These are phyloP conservation scores for Bryconaethiops microstoma DNA, from an alignment of 2,797 vertebrate genomes.

Conservation along the genomic window DNA sequence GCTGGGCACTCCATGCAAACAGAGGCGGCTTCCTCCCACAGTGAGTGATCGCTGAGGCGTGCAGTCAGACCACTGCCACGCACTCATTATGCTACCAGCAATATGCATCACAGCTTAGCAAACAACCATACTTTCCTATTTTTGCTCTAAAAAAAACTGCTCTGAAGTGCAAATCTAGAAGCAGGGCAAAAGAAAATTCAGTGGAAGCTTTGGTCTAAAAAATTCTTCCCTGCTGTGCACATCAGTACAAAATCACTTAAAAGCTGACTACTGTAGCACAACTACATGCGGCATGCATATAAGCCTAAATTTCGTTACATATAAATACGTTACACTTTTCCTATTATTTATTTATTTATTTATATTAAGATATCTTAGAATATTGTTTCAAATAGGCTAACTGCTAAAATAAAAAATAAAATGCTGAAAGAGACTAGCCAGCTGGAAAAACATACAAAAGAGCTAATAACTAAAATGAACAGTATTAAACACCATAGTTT, in stretches of 20 bases:
- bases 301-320: no score
- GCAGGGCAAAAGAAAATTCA: not conserved
- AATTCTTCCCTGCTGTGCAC: not conserved
- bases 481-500: not conserved
- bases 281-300: no score
- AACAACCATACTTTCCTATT: not conserved
- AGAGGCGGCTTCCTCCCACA: not conserved
- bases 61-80: conserved; percentile 2
- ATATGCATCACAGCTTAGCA: not conserved
- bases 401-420: no score
- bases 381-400: not conserved
- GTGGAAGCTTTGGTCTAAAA: not conserved
- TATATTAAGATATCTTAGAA: no score
- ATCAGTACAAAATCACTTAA: not conserved
- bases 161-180: not conserved
- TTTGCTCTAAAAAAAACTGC: not conserved
- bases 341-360: no score
- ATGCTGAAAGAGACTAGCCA: not conserved
- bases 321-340: no score
- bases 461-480: no score
- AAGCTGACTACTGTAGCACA: not conserved
- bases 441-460: no score
- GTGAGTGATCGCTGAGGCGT: not conserved
- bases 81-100: not conserved
- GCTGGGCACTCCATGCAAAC: conserved; percentile 11